phyloP scores from a whole-genome alignment of 1,140 invertebrate genomes.

The Nautilus pompilius region DNA sequence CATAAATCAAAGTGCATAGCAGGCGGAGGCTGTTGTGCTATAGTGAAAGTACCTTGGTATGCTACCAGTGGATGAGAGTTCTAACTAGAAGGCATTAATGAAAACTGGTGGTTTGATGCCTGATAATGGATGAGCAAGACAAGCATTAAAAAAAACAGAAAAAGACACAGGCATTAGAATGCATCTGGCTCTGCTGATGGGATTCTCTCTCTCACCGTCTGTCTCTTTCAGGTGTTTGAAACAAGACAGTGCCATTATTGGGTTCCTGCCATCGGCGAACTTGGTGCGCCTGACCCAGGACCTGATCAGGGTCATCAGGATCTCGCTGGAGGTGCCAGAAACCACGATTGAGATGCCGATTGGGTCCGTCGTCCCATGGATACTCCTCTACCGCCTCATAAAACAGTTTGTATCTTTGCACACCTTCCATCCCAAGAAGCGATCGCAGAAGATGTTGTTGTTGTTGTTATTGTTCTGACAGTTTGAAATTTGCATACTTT shows the following conservation, averaged over 20 bases:
- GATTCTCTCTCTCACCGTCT: not conserved
- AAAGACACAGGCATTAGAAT: too few species aligned
- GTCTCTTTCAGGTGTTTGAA: conserved; percentile 32
- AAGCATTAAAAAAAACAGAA: too few species aligned
- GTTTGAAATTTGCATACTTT: not conserved
- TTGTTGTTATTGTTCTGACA: conserved; percentile 1
- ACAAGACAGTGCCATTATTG: too few species aligned
- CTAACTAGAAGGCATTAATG: too few species aligned
- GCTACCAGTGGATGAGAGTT: too few species aligned
- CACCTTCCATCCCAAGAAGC: not conserved
- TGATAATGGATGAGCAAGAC: too few species aligned
- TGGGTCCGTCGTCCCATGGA: conserved; percentile 74
- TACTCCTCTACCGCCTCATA: conserved; percentile 75
- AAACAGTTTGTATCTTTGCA: conserved; percentile 38
- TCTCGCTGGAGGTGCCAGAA: conserved; percentile 65
- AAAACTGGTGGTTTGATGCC: too few species aligned
- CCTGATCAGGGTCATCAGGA: conserved; percentile 72
- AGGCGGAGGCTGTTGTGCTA: too few species aligned
- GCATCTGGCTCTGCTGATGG: too few species aligned
- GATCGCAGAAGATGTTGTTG: too few species aligned
- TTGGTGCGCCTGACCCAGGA: conserved; percentile 68
- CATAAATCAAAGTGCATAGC: too few species aligned
- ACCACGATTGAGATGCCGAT: conserved; percentile 67
- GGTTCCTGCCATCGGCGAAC: conserved; percentile 27
- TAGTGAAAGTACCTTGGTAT: too few species aligned